Evolutionary conservation across 2,113 vertebrate genomes (phyloP), one percentile per base, ranked within the genome.

Genomic region (Myiozetetes cayanensis): DNA sequence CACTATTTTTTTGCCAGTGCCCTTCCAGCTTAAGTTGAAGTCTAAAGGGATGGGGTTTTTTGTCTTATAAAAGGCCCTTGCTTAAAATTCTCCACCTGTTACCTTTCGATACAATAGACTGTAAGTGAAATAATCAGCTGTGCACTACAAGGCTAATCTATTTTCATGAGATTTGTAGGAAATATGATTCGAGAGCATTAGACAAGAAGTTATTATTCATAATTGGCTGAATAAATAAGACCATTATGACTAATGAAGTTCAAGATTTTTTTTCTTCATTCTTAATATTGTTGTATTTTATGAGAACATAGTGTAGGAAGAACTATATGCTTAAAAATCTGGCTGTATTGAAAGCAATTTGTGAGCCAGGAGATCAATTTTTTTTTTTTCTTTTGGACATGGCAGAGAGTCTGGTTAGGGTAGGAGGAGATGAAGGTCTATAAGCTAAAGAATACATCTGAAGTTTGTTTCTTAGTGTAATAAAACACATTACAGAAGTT

Each of bases 171-270:
- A 25, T 82, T 89, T 94, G 92, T 72, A 71, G 74, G 52, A 92
- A 81, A 90, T 77, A 75, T 94, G 56, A 68, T 94, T 84, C 75
- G 73, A 79, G 81, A 78, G 84, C 58, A 82, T 95, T 94, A 95
- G 77, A 65, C 0, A 4, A 89, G 56, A 65, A 85, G 61, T 61
- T 86, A 43, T 72, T 96, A 87, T 87, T 94, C 31, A 13, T 79
- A 49, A 91, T 91, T 89, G 89, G 71, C 55, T 89, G 76, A 78
- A 71, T 93, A 85, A 77, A 56, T 85, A 89, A 75, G 43, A 37
- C 52, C 75, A 6, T 90, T 94, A 80, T 47, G 35, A 77, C 56
- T 93, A 87, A 81, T 61, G 50, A 87, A 87, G 27, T 78, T 78
- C 63, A 84, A 74, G 76, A 55, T 61, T 72, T 68, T 61, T 71